Evolutionary conservation across 2,888 invertebrate genomes (phyloP).

Genomic region (Ethmia dodecea): DNA sequence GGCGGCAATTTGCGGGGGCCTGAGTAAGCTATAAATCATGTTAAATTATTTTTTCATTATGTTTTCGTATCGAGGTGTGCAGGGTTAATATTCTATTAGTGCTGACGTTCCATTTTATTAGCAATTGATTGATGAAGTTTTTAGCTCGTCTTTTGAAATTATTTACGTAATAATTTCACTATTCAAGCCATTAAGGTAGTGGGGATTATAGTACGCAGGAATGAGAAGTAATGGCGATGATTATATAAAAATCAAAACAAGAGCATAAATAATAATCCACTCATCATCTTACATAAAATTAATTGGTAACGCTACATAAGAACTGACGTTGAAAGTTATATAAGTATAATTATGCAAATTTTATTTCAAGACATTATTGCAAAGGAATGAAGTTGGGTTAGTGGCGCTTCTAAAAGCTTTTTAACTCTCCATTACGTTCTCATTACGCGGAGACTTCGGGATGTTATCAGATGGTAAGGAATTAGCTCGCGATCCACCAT

Average conservation of each 20-base stretch:
- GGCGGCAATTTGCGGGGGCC: slow-evolving; percentile 61
- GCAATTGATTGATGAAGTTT: slow-evolving; percentile 29
- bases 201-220: too few species aligned
- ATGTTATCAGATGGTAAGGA: slow-evolving; percentile 62
- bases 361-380: too few species aligned
- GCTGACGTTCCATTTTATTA: slow-evolving; percentile 32
- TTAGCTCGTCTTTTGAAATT: slow-evolving; percentile 3
- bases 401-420: slow-evolving; percentile 30
- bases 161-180: background rate
- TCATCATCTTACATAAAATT: too few species aligned
- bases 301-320: too few species aligned
- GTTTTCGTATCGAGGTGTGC: slow-evolving; percentile 26
- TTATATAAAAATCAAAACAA: too few species aligned
- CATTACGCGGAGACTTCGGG: slow-evolving; percentile 45
- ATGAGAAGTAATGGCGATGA: too few species aligned
- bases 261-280: too few species aligned
- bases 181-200: background rate
- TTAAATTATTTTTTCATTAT: slow-evolving; percentile 73
- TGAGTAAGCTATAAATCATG: slow-evolving; percentile 76
- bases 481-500: slow-evolving; percentile 46
- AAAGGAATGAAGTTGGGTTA: too few species aligned
- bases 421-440: slow-evolving; percentile 31
- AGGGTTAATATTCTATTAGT: slow-evolving; percentile 64
- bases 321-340: too few species aligned
- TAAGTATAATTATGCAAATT: too few species aligned